Conservation (phyloP, 2,113 vertebrate species). For the Trematocara stigmaticum region DNA sequence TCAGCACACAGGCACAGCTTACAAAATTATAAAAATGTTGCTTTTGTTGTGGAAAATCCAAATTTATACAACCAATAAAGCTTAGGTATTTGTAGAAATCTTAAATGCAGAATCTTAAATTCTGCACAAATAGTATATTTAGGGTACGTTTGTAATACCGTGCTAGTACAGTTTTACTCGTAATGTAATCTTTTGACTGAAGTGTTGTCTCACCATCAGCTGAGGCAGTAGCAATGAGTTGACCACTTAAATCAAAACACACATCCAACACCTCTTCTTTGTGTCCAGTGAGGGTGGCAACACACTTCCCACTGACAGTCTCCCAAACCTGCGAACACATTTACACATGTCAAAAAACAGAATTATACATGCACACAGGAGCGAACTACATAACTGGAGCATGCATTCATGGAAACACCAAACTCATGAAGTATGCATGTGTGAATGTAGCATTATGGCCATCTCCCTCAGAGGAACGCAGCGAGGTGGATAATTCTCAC, state of each 20-base stretch:
- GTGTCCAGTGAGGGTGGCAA: constrained; percentile 82
- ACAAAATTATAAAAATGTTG: not conserved
- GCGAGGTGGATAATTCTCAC: constrained; percentile 25
- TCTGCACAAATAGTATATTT: not conserved
- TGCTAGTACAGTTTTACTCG: not conserved
- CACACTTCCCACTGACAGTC: constrained; percentile 73
- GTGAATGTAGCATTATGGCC: not conserved
- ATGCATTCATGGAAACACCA: not conserved
- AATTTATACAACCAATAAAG: not conserved
- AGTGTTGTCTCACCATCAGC: constrained; percentile 80
- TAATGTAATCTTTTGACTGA: not conserved
- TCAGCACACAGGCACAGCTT: not conserved
- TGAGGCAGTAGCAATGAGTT: constrained; percentile 86
- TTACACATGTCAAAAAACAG: not conserved
- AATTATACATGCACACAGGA: not conserved
- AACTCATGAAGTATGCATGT: not conserved
- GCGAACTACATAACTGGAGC: not conserved
- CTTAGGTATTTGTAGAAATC: not conserved
- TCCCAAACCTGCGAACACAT: constrained; percentile 82
- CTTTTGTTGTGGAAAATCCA: not conserved
- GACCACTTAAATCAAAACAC: constrained; percentile 88
- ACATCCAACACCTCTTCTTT: constrained; percentile 87
- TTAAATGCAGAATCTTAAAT: not conserved
- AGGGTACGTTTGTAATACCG: not conserved
- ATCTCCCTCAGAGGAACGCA: not conserved